Base-by-base conservation (phyloP, 2,797 vertebrate species). In the Takifugu rubripes region DNA sequence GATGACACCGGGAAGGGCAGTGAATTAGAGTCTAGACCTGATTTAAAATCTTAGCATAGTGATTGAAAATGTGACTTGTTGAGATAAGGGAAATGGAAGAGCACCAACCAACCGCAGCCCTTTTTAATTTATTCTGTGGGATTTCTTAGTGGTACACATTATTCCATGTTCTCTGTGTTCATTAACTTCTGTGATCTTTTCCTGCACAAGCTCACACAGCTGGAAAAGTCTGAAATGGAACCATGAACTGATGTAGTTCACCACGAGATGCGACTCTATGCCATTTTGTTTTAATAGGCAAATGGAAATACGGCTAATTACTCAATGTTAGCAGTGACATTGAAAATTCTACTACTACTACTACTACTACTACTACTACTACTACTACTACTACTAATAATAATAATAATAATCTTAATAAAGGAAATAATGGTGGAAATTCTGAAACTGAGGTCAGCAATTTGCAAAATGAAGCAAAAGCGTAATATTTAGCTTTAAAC, bases 61-160 rank as follows among this genome's bases (percentile, higher is more conserved):
- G 82, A 88, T 79, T 84, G 79, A 81, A 87, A 85, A 87, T 85
- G 79, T 85, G 85, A 89, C 77, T 87, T 82, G 70, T 77, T 79
- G 71, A 84, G 84, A 88, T 88, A 87, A 87, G 79, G 74, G 62
- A 78, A 77, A 82, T 65, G 63, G 69, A 79, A 48, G 82, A 58
- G 54, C 62, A 74, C 57, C 74, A 87, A 83, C 78, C 82, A 81
- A 84, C 83, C 56, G 65, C 66, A 77, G 63, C 48, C 52, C 36
- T 59, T 21, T 80, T 79, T 81, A 83, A 83, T 84, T 83, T 77
- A 81, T 81, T 81, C 70, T 26, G 46, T 52, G 52, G 52, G 56
- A 70, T 83, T 80, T 82, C 68, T 84, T 77, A 78, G 72, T 79
- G 67, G 75, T 75, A 81, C 73, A 75, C 83, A 75, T 83, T 54